Conservation (phyloP, 2,888 invertebrate species). For the Hermaeophaga mercurialis region DNA sequence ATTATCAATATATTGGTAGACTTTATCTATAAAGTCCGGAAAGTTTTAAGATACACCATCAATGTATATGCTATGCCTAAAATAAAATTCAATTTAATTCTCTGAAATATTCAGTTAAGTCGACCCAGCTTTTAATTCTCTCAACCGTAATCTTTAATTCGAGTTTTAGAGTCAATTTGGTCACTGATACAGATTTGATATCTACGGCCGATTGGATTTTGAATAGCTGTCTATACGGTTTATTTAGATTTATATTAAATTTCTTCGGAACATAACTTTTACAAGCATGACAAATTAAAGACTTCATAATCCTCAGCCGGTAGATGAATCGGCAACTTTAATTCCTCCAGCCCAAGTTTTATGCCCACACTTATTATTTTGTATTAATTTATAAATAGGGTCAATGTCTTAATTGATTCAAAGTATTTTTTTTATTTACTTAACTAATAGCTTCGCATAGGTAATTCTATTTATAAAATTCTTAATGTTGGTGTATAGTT, state of each 20-base stretch:
- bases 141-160: conserved; percentile 8
- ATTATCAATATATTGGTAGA: too few relatives aligned
- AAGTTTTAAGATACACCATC: too few relatives aligned
- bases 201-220: conserved; percentile 2
- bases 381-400: not conserved
- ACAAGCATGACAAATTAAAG: conserved; percentile 17
- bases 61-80: too few relatives aligned
- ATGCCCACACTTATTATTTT: not conserved
- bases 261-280: conserved; percentile 13
- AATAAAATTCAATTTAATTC: conserved; percentile 3
- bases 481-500: too few relatives aligned
- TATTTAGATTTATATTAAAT: conserved; percentile 13
- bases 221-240: conserved; percentile 12
- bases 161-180: conserved; percentile 11
- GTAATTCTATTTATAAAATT: too few relatives aligned
- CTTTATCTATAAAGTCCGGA: too few relatives aligned
- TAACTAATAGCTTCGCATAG: too few relatives aligned
- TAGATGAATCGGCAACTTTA: not conserved
- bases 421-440: too few relatives aligned
- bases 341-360: not conserved
- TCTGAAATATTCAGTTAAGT: conserved; percentile 6
- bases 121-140: not conserved
- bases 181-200: conserved; percentile 5
- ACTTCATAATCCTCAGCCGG: conserved; percentile 19
- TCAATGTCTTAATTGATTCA: too few relatives aligned